A percentile compares a stretch with the other conserved stretches of the same genome.
Conservation (phyloP, 2,113 vertebrate genomes). For the Pituophis catenifer region DNA sequence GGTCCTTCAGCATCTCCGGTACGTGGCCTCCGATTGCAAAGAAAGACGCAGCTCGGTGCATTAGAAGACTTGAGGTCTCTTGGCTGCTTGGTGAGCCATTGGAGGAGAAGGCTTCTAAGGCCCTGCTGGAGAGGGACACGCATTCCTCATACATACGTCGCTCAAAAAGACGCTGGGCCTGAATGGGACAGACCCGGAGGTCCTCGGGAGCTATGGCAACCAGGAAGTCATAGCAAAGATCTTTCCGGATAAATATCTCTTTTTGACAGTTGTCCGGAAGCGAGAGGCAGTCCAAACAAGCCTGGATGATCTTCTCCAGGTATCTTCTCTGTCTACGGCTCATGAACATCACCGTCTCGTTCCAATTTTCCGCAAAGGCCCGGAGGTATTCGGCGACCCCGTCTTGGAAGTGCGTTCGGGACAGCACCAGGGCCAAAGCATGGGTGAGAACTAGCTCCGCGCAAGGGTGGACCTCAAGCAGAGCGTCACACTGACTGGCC, state of each 20-base stretch:
- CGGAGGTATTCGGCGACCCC: conserved; percentile 79
- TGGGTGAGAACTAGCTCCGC: conserved; percentile 75
- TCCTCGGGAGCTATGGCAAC: conserved; percentile 68
- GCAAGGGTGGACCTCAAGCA: conserved; percentile 63
- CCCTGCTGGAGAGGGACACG: conserved; percentile 66
- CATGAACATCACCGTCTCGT: conserved; percentile 69
- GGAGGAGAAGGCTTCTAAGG: conserved; percentile 47
- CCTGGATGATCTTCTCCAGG: conserved; percentile 69
- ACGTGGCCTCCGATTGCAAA: conserved; percentile 71
- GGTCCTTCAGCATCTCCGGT: conserved; percentile 73
- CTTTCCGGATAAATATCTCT: conserved; percentile 29
- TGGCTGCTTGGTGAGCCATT: conserved; percentile 19
- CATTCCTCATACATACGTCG: conserved; percentile 73
- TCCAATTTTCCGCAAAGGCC: conserved; percentile 65
- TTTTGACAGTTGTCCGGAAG: neutral
- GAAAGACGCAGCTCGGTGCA: conserved; percentile 76
- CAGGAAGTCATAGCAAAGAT: conserved; percentile 72
- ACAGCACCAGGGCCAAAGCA: conserved; percentile 80
- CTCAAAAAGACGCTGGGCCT: conserved; percentile 72
- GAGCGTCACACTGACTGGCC: conserved; percentile 64
- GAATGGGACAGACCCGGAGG: conserved; percentile 55
- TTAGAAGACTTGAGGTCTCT: conserved; percentile 56
- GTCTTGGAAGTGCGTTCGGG: conserved; percentile 29
- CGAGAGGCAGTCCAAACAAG: conserved; percentile 66
- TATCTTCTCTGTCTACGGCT: conserved; percentile 75